Percentiles rank a stretch among this genome's conserved stretches.
These are phyloP conservation scores for Anser brachyrhynchus DNA, from an alignment of 2,113 vertebrate genomes.

Conservation along the genomic window DNA sequence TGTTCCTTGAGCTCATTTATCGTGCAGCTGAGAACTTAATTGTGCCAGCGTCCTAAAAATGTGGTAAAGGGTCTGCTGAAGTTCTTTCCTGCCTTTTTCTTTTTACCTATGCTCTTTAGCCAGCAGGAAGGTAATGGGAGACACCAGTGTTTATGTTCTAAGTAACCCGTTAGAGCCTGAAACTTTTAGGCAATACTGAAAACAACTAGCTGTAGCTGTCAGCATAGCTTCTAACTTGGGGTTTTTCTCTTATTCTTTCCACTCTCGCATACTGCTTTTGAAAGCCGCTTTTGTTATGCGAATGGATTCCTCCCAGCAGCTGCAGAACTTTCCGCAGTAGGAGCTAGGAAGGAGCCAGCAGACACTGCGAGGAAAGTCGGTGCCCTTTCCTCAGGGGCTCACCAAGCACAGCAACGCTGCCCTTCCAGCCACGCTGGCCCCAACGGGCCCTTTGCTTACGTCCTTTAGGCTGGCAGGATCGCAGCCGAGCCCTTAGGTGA, in stretches of 20 bases:
- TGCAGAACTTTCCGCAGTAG: constrained; percentile 39
- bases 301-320: constrained; percentile 62
- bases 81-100: not conserved
- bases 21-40: not conserved
- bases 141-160: not conserved
- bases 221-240: not conserved
- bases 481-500: not conserved
- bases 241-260: constrained; percentile 22
- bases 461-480: not conserved
- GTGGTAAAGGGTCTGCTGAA: not conserved
- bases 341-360: constrained; percentile 40
- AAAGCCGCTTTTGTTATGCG: constrained; percentile 59
- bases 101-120: not conserved
- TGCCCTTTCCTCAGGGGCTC: not conserved
- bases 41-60: not conserved
- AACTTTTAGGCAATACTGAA: not conserved
- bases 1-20: not conserved
- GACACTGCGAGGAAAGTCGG: not conserved
- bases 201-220: not conserved
- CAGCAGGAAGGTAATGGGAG: not conserved
- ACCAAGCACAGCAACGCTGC: not conserved
- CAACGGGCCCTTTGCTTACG: not conserved
- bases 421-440: not conserved
- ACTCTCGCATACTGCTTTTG: not conserved
- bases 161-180: fast-evolving